Evolutionary conservation across 2,113 vertebrate genomes (phyloP), one percentile per base, ranked within the genome.

Genomic region (Hippoglossus stenolepis): DNA sequence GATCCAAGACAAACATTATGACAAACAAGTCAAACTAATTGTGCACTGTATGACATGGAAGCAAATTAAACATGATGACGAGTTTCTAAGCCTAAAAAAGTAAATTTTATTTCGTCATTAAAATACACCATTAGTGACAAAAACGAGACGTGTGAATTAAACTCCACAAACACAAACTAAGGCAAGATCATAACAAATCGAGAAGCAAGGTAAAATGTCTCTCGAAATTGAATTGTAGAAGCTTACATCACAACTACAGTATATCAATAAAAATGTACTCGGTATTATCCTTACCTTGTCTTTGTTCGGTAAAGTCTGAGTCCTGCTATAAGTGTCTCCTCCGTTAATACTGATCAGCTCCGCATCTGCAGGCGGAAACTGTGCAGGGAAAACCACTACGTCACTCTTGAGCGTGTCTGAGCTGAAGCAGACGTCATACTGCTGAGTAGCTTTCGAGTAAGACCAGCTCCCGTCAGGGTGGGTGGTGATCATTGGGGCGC

Each of bases 251-350:
- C 24, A 59, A 28, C 6, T 17, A 31, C 31, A 31, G 6, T 7
- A 1, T 59, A 28, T 5, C 24, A 18, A 60, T 4, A 26, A 12
- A 31, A 2, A 24, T 24, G 3, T 24, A 13, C n/a, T 4, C 12
- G n/a, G 20, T 9, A n/a, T 53, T 21, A 2, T 3, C 5, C 79
- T 61, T 61, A 82, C 79, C 79, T 82, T 76, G 0, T 71, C 80
- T 47, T 12, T 67, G 6, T 23, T 77, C 0, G 73, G 59, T 43
- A 63, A 63, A 63, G 61, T 63, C 61, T 63, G 61, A 23, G 61
- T 63, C 35, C 38, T 40, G 35, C 10, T 21, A 23, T 43, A 63
- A 8, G 38, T 63, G 31, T 63, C 61, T n/a, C 61, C 61, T 63
- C n/a, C 61, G 12, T 63, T 63, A 15, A 63, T 63, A 40, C 61